Evolutionary conservation across 2,797 vertebrate species (phyloP).

Genomic region (Darevskia nairensis): DNA sequence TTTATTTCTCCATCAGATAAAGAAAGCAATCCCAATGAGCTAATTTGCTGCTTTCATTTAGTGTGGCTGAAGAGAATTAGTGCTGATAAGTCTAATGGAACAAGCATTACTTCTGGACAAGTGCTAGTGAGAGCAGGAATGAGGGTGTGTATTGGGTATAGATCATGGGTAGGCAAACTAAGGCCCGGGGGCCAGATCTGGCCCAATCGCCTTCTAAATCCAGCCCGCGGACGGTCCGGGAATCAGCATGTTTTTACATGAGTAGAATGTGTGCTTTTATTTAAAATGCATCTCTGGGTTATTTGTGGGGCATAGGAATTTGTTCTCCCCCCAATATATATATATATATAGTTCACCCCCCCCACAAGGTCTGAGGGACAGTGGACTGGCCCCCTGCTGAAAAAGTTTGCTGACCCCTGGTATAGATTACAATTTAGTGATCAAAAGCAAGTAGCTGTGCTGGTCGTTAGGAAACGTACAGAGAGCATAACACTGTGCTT

Average conservation of each 20-base stretch:
- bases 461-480: not conserved
- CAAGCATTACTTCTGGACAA: slow-evolving; percentile 58
- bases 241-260: too few species aligned
- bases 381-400: too few species aligned
- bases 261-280: too few species aligned
- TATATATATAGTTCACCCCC: too few species aligned
- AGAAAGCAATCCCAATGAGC: slow-evolving; percentile 38
- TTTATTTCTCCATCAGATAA: slow-evolving; percentile 57
- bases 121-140: slow-evolving; percentile 25
- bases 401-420: not conserved
- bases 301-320: too few species aligned
- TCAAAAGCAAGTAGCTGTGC: not conserved
- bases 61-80: slow-evolving; percentile 56
- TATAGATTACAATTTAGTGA: slow-evolving; percentile 14
- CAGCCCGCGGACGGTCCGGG: fast-evolving
- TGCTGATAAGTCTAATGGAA: slow-evolving; percentile 65
- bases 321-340: too few species aligned
- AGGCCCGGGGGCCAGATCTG: too few species aligned
- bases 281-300: too few species aligned
- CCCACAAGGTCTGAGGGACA: too few species aligned
- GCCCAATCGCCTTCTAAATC: too few species aligned
- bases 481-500: not conserved
- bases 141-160: slow-evolving; percentile 10
- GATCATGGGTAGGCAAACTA: too few species aligned
- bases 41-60: slow-evolving; percentile 68